Evolutionary conservation across 2,113 vertebrate genomes (phyloP).

Genomic region (Vulpes lagopus): DNA sequence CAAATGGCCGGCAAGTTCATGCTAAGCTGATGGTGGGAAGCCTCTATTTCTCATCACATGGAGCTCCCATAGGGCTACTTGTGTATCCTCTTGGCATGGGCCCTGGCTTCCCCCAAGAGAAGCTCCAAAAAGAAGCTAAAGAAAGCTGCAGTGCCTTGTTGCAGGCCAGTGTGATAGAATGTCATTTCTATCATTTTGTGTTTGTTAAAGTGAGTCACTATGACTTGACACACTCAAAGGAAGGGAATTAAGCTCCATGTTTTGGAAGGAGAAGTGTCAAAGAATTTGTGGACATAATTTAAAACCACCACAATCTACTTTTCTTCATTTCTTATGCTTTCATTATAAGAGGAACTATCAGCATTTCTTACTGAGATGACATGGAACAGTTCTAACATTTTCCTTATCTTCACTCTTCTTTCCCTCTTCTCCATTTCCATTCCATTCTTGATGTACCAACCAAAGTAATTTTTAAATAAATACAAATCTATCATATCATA

Average conservation of each 20-base stretch:
- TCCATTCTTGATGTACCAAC: neutral
- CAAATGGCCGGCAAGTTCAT: no score
- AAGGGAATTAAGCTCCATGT: neutral
- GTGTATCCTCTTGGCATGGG: neutral
- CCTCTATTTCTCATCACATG: no score
- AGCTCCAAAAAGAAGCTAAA: neutral
- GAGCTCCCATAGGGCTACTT: neutral
- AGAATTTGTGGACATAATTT: neutral
- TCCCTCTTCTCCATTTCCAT: neutral
- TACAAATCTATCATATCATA: neutral
- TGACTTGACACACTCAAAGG: neutral
- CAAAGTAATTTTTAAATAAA: neutral
- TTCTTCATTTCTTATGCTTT: neutral
- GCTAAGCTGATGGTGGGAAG: neutral
- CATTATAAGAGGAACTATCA: neutral
- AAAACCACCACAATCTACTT: neutral
- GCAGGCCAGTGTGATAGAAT: neutral
- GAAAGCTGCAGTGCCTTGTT: neutral
- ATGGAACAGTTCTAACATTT: neutral
- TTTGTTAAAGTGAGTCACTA: neutral
- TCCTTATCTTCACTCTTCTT: neutral
- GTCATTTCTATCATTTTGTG: neutral
- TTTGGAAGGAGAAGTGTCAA: neutral
- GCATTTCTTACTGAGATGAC: neutral
- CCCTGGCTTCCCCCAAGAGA: neutral